Conservation (phyloP, 2,113 vertebrate genomes). For the Crotalus helleri region DNA sequence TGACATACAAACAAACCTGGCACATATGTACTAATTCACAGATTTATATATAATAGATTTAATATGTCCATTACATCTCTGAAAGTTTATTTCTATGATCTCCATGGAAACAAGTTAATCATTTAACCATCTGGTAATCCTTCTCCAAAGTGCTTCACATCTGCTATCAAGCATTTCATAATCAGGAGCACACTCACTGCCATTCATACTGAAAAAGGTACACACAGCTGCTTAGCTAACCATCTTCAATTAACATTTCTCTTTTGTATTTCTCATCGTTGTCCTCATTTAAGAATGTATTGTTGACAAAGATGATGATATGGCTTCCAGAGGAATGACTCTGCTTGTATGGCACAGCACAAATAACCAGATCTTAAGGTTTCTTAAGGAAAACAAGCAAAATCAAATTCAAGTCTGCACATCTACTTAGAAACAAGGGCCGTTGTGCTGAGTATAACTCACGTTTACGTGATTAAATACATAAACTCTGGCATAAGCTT, state of each 20-base stretch:
- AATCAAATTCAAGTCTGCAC: neutral
- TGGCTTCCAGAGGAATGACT: neutral
- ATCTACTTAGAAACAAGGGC: neutral
- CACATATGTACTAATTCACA: constrained; percentile 43
- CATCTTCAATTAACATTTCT: constrained; percentile 43
- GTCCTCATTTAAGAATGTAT: constrained; percentile 52
- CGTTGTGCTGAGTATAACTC: neutral
- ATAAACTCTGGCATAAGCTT: neutral
- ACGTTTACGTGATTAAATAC: neutral
- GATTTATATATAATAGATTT: constrained; percentile 52
- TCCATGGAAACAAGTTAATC: constrained; percentile 72
- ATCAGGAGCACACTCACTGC: constrained; percentile 63
- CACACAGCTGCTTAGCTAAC: constrained; percentile 64
- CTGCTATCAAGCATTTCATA: constrained; percentile 70
- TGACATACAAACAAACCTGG: constrained; percentile 71
- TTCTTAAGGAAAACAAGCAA: neutral
- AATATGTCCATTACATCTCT: constrained; percentile 65
- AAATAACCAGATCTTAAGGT: neutral
- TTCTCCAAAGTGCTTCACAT: constrained; percentile 72
- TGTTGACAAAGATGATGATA: constrained; percentile 23
- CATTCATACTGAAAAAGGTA: constrained; percentile 69
- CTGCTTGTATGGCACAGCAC: neutral
- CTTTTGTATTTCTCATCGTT: constrained; percentile 60
- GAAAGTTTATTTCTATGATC: constrained; percentile 58
- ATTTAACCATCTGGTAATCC: constrained; percentile 74